A percentile compares a stretch with the other conserved stretches of the same genome.
Evolutionary conservation across 2,797 vertebrate species (phyloP).

Genomic region (Otus scops): DNA sequence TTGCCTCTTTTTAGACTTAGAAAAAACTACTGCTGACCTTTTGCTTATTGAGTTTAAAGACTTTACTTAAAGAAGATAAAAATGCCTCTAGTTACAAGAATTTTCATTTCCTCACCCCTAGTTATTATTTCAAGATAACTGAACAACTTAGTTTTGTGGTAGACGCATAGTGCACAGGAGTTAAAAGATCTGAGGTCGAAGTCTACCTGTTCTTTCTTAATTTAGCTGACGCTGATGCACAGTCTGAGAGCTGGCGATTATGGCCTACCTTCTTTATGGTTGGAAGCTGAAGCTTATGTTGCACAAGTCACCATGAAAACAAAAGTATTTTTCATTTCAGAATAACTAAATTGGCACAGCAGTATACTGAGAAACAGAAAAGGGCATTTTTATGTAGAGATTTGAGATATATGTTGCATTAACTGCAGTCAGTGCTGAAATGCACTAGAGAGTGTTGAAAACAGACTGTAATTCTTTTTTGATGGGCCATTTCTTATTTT

Average conservation of each 20-base stretch:
- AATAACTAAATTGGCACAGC: background rate
- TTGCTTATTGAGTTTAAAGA: background rate
- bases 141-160: background rate
- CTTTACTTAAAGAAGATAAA: background rate
- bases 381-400: background rate
- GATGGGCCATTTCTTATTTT: background rate
- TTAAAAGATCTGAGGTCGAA: background rate
- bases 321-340: background rate
- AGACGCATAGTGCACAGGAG: background rate
- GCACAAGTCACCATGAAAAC: background rate
- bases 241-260: background rate
- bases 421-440: background rate
- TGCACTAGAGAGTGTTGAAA: background rate
- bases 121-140: background rate
- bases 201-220: background rate
- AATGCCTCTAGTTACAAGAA: background rate
- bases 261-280: background rate
- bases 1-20: background rate
- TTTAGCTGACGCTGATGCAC: background rate
- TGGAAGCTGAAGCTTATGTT: background rate
- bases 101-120: background rate
- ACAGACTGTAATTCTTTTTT: background rate
- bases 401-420: background rate
- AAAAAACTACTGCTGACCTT: background rate
- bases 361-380: background rate